A percentile compares a stretch with the other conserved stretches of the same genome.
These are phyloP conservation scores for Lonchura striata DNA, from an alignment of 2,113 vertebrate species.

Conservation along the genomic window DNA sequence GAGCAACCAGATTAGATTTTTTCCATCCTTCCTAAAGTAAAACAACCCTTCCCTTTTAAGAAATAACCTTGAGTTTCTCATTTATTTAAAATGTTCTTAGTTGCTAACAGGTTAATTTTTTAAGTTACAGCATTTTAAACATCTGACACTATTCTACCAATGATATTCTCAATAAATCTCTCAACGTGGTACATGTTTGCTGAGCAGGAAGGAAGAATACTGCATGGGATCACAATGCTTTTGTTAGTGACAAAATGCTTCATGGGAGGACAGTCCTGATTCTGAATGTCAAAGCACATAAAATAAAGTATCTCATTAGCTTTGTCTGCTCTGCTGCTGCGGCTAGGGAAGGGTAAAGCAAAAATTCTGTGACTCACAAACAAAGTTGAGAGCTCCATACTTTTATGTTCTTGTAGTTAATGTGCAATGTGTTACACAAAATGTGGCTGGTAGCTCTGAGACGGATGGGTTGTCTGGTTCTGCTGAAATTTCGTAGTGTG, in stretches of 20 bases:
- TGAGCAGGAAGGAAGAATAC: background rate
- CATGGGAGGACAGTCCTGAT: background rate
- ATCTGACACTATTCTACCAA: background rate
- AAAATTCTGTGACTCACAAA: background rate
- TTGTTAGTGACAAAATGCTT: background rate
- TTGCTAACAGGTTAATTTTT: background rate
- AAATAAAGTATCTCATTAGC: background rate
- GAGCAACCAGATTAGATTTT: slow-evolving; percentile 14
- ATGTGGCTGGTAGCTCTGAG: background rate
- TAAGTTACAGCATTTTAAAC: background rate
- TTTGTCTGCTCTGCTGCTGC: background rate
- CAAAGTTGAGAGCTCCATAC: background rate
- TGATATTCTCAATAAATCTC: background rate
- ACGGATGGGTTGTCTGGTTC: background rate
- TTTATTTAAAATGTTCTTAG: background rate
- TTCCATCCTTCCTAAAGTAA: background rate
- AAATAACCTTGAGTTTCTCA: background rate
- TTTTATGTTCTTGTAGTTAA: background rate
- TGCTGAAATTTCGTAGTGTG: background rate
- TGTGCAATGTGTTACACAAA: background rate
- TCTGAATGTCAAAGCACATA: background rate
- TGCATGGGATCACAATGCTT: background rate
- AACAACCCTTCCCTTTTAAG: background rate
- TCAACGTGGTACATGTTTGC: background rate
- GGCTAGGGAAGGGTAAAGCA: background rate